These are phyloP conservation scores for Leucosticte australis DNA, from an alignment of 2,113 vertebrate species.

Conservation along the genomic window DNA sequence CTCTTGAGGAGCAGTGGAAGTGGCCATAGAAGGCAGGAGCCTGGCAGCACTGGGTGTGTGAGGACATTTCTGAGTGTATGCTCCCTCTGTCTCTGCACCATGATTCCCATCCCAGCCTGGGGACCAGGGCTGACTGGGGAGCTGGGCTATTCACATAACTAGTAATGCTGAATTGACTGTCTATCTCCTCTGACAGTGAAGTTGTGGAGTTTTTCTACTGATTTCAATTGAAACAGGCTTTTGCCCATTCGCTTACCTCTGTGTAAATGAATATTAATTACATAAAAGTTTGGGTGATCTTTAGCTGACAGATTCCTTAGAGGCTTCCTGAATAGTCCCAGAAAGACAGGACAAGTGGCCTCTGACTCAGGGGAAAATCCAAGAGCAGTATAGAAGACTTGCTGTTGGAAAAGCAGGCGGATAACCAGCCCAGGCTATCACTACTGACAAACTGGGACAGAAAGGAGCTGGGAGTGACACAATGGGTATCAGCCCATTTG, in stretches of 20 bases:
- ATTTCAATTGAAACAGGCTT: background rate
- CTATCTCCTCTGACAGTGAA: background rate
- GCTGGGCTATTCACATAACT: background rate
- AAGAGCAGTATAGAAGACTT: background rate
- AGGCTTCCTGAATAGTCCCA: background rate
- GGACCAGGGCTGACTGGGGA: background rate
- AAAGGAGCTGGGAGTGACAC: background rate
- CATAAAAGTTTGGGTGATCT: background rate
- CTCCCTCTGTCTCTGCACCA: background rate
- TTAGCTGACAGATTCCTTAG: background rate
- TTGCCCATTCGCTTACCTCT: background rate
- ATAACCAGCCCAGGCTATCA: background rate
- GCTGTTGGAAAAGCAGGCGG: background rate
- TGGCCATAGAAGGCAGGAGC: background rate
- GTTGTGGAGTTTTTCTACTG: background rate
- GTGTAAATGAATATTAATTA: background rate
- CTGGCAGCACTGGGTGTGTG: background rate
- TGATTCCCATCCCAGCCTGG: too few species aligned
- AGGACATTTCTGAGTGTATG: fast-evolving
- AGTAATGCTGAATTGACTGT: background rate
- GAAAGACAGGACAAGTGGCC: background rate
- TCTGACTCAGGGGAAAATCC: background rate
- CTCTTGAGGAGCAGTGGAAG: background rate
- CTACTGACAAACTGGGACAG: background rate
- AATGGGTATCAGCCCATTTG: background rate